Conservation (phyloP, 1,140 invertebrate species). For the Eriocheir sinensis region DNA sequence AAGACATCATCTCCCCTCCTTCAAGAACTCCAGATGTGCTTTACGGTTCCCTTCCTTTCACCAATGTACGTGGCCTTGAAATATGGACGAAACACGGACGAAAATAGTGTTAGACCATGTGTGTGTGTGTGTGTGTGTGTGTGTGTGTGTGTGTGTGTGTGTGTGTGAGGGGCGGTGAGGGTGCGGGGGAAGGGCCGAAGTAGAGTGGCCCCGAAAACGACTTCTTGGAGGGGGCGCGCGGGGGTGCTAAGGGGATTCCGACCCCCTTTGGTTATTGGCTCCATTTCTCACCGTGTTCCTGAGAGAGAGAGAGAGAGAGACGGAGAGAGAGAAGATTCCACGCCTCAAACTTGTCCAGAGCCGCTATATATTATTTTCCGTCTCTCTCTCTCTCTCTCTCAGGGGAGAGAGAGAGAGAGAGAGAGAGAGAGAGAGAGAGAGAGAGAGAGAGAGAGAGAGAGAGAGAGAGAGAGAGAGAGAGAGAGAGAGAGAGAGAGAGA, state of each 20-base stretch:
- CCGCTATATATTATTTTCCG: constrained; percentile 38
- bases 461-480: neutral
- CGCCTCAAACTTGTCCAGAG: constrained; percentile 49
- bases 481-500: neutral
- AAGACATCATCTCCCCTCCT: no score
- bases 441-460: neutral
- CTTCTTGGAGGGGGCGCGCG: neutral
- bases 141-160: neutral
- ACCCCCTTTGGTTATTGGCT: constrained; percentile 26
- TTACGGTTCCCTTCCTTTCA: neutral
- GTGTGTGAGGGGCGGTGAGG: neutral
- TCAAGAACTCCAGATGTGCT: neutral
- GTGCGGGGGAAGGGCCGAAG: neutral
- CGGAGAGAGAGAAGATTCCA: constrained; percentile 58
- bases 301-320: no score
- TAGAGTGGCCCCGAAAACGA: neutral
- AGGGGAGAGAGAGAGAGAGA: neutral
- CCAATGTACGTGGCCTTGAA: no score
- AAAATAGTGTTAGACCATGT: no score
- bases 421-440: neutral
- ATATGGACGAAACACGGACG: no score
- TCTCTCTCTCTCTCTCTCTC: constrained; percentile 29
- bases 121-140: neutral
- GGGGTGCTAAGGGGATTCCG: constrained; percentile 27
- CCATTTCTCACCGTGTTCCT: constrained; percentile 57